These are phyloP conservation scores for Hirtodrosophila histrioides DNA, from an alignment of 2,888 invertebrate genomes.

Conservation along the genomic window DNA sequence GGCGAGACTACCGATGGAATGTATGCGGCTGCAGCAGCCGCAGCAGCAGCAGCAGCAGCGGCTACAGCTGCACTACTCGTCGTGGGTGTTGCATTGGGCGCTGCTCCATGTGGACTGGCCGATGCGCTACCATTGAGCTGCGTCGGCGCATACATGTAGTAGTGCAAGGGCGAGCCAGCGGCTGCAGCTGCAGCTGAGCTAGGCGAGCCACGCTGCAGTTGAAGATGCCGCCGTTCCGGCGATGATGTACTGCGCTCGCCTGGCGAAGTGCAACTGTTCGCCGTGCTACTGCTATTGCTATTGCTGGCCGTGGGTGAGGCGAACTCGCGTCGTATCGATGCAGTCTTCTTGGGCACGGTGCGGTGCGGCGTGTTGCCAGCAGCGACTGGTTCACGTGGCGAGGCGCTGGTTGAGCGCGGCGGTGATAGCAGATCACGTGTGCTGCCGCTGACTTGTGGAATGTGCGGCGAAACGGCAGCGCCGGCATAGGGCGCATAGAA, in stretches of 20 bases:
- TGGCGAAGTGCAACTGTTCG: slow-evolving; percentile 74
- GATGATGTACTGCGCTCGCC: slow-evolving; percentile 74
- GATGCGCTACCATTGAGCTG: slow-evolving; percentile 80
- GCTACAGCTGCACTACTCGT: slow-evolving; percentile 51
- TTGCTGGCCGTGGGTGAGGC: slow-evolving; percentile 83
- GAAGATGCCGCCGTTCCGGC: slow-evolving; percentile 70
- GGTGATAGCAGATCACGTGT: slow-evolving; percentile 73
- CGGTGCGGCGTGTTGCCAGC: slow-evolving; percentile 76
- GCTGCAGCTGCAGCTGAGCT: slow-evolving; percentile 46
- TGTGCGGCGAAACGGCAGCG: slow-evolving; percentile 62
- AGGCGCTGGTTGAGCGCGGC: slow-evolving; percentile 77
- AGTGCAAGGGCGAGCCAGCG: slow-evolving; percentile 77
- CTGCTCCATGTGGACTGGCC: slow-evolving; percentile 71
- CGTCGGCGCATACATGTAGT: slow-evolving; percentile 83
- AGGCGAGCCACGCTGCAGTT: slow-evolving; percentile 79
- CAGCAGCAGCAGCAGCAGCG: slow-evolving; percentile 77
- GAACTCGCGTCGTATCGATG: slow-evolving; percentile 84
- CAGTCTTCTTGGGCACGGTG: slow-evolving; percentile 85
- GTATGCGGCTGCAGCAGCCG: slow-evolving; percentile 82
- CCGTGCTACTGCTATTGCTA: slow-evolving; percentile 57
- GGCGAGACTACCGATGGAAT: slow-evolving; percentile 82
- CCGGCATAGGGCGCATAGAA: slow-evolving; percentile 80
- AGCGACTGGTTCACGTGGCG: slow-evolving; percentile 67
- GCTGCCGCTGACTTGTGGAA: slow-evolving; percentile 60
- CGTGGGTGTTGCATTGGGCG: slow-evolving; percentile 50